Evolutionary conservation across 2,888 invertebrate genomes (phyloP).

Genomic region (Cremastobaeus sp.): DNA sequence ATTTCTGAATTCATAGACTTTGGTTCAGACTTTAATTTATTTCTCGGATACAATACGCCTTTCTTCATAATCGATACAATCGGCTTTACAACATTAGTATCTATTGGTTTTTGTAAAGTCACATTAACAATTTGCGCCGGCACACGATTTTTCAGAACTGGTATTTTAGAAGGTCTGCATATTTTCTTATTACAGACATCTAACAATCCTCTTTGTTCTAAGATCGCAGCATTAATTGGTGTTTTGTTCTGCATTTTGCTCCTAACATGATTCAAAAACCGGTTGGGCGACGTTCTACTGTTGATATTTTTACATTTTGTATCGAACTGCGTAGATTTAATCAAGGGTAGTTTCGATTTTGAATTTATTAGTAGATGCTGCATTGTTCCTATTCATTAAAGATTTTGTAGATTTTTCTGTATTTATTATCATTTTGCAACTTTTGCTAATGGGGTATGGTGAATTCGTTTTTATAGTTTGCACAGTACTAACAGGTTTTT

Average conservation of each 20-base stretch:
- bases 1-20: slow-evolving; percentile 6
- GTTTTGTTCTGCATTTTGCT: slow-evolving; percentile 11
- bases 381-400: neutral
- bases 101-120: slow-evolving; percentile 58
- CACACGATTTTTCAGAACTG: slow-evolving; percentile 65
- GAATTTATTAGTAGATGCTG: slow-evolving; percentile 25
- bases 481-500: slow-evolving; percentile 10
- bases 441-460: slow-evolving; percentile 4
- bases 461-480: slow-evolving; percentile 31
- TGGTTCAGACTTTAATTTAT: slow-evolving; percentile 1
- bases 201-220: slow-evolving; percentile 14
- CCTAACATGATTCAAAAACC: slow-evolving; percentile 43
- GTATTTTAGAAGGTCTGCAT: slow-evolving; percentile 67
- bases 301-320: slow-evolving; percentile 10
- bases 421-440: neutral
- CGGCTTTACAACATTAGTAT: slow-evolving; percentile 53
- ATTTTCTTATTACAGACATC: slow-evolving; percentile 43
- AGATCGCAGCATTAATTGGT: slow-evolving; percentile 3
- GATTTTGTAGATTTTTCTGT: slow-evolving; percentile 22
- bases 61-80: slow-evolving; percentile 3
- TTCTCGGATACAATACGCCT: neutral
- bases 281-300: slow-evolving; percentile 26
- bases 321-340: slow-evolving; percentile 36
- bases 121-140: slow-evolving; percentile 62
- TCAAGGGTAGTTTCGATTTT: slow-evolving; percentile 29